Evolutionary conservation across 2,888 invertebrate genomes (phyloP), one percentile per base, ranked within the genome.

Genomic region (Agrotis puta): DNA sequence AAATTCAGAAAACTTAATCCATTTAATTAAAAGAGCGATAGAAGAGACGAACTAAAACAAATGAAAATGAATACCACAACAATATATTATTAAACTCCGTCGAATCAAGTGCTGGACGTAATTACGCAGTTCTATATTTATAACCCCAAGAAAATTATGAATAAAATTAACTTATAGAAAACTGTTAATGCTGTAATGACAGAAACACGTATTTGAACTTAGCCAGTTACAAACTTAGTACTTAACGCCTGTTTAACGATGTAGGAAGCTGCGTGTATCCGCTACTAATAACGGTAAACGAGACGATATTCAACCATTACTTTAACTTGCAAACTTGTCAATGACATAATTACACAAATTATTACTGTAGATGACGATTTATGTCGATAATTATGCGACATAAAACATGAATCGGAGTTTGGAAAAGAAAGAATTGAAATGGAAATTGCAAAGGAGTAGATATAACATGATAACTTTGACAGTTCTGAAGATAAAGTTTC

Each of bases 191-290:
- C 33, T 13, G 27, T 82, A 66, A 77, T 77, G 54, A 66, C 59
- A 50, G 24, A 57, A 66, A 71, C 83, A 80, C 57, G 68, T 66
- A 75, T 75, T 69, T 66, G 68, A 83, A 81, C 80, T 83, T 62
- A 69, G 53, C 83, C 14, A 57, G 65, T 79, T 69, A 69, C n/a
- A 47, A 4, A 50, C 45, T 59, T 51, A 75, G 80, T 65, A 57
- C 50, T 81, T 83, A 83, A 63, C 20, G 63, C 47, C 59, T 74
- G 70, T 74, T 70, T 83, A 79, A 83, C 81, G 68, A 79, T 59
- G 45, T 64, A 74, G 80, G 81, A 75, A 80, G 70, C 65, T 68
- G 2, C 33, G n/a, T 24, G 58, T 79, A 79, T 79, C 79, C 79
- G 83, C 79, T 68, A 51, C 27, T 82, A 48, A 65, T 79, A 79